Conservation (phyloP, 1,140 invertebrate genomes). For the Chymomyza costata region DNA sequence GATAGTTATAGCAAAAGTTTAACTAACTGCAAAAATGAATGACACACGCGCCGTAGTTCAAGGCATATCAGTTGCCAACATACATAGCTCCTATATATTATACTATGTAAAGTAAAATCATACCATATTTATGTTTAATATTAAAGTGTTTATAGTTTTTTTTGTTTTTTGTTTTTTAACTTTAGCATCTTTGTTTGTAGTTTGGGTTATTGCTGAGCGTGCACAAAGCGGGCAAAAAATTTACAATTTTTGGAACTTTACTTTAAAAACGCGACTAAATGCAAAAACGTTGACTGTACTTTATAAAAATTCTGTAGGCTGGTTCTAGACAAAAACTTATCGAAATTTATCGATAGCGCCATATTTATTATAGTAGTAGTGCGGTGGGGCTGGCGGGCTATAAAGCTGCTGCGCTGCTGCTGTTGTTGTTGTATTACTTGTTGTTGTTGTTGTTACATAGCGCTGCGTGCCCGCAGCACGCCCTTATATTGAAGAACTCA, state of each 20-base stretch:
- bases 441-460: constrained; percentile 8
- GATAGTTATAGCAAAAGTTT: too few species aligned
- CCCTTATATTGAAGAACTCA: constrained; percentile 66
- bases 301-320: constrained; percentile 32
- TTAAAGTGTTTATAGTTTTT: constrained; percentile 2
- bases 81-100: too few species aligned
- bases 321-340: constrained; percentile 11
- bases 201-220: constrained; percentile 62
- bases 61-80: too few species aligned
- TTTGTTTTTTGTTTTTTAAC: constrained; percentile 43
- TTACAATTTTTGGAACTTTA: constrained; percentile 43
- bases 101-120: too few species aligned
- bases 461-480: constrained; percentile 10
- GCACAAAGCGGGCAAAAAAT: constrained; percentile 33
- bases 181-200: constrained; percentile 66
- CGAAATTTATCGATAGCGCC: background rate
- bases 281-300: constrained; percentile 30
- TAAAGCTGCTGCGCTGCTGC: constrained; percentile 18
- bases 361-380: constrained; percentile 9
- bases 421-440: constrained; percentile 13
- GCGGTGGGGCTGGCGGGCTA: constrained; percentile 16
- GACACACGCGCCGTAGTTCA: too few species aligned
- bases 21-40: too few species aligned
- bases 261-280: constrained; percentile 40
- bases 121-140: too few species aligned